A percentile compares a stretch with the other conserved stretches of the same genome.
Evolutionary conservation across 1,140 invertebrate genomes (phyloP).

Genomic region (Drosophila athabasca): DNA sequence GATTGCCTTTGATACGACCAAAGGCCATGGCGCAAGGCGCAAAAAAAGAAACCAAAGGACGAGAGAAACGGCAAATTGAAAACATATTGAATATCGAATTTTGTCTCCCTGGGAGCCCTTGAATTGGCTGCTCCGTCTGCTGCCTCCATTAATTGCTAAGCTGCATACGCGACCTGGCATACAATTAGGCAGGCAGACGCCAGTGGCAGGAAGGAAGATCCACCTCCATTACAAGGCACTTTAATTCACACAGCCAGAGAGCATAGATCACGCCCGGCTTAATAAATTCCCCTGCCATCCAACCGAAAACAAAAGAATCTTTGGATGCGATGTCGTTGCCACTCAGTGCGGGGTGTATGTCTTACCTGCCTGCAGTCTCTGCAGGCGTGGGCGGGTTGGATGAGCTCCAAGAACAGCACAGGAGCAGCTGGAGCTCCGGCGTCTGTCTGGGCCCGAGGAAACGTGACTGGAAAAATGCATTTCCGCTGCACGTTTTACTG

Average conservation of each 20-base stretch:
- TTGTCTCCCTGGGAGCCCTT: constrained; percentile 12
- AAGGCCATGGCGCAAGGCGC: background rate
- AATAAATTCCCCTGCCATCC: constrained; percentile 68
- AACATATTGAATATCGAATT: constrained; percentile 77
- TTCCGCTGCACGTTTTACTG: constrained; percentile 67
- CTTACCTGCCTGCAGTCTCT: constrained; percentile 57
- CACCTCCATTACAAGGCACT: constrained; percentile 75
- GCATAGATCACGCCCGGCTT: constrained; percentile 72
- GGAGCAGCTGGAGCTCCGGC: constrained; percentile 23
- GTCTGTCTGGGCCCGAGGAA: constrained; percentile 44
- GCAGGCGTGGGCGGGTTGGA: background rate
- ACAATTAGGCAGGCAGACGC: constrained; percentile 45
- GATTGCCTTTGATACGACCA: constrained; percentile 60
- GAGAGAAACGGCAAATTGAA: constrained; percentile 63
- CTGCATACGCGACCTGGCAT: constrained; percentile 52
- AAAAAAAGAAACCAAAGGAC: constrained; percentile 1
- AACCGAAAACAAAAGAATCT: constrained; percentile 51
- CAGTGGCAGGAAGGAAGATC: constrained; percentile 3
- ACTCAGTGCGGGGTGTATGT: constrained; percentile 52
- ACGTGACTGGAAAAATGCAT: constrained; percentile 80
- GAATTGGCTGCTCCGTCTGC: background rate
- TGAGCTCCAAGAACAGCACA: background rate
- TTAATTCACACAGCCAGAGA: constrained; percentile 54
- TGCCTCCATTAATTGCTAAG: constrained; percentile 56
- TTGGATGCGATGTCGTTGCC: constrained; percentile 35